Evolutionary conservation across 2,797 vertebrate species (phyloP).

Genomic region (Taeniopygia guttata): DNA sequence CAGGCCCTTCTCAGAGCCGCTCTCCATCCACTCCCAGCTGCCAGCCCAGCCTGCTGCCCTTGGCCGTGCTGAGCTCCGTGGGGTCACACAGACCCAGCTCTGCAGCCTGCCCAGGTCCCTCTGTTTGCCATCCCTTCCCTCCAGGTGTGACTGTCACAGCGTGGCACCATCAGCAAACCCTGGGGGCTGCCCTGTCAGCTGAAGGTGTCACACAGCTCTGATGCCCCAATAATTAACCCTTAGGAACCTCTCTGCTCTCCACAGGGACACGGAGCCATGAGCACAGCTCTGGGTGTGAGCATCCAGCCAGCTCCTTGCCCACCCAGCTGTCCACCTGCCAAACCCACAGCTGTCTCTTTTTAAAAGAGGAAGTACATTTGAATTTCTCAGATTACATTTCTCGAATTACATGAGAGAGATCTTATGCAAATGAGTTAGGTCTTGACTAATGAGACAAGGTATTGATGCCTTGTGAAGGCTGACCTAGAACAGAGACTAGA

Average conservation of each 20-base stretch:
- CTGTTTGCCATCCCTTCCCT: background rate
- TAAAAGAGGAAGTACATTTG: background rate
- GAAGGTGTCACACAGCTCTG: accelerated
- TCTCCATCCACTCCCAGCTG: accelerated
- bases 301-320: background rate
- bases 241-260: background rate
- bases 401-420: constrained; percentile 15
- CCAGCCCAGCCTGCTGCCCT: background rate
- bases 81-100: no score
- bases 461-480: background rate
- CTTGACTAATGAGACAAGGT: constrained; percentile 43
- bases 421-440: constrained; percentile 5
- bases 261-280: background rate
- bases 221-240: accelerated
- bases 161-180: background rate
- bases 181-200: background rate
- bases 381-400: constrained; percentile 9
- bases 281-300: background rate
- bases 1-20: background rate
- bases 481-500: background rate
- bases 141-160: background rate
- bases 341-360: background rate
- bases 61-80: no score
- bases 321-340: accelerated
- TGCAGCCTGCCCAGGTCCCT: background rate